These are phyloP conservation scores for Drosophila falleni DNA, from an alignment of 2,888 invertebrate species.

Conservation along the genomic window DNA sequence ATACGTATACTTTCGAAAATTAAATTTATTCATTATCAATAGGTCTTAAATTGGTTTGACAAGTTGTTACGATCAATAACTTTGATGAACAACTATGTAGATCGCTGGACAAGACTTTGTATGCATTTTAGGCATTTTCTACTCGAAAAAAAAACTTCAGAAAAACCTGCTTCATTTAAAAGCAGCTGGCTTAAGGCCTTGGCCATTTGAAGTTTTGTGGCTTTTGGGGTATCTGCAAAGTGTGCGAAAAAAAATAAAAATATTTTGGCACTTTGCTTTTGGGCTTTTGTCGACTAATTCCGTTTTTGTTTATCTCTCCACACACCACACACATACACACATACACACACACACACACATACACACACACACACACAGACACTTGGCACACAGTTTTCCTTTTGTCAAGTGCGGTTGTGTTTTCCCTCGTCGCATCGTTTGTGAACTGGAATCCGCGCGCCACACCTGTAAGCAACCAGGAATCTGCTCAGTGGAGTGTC, in stretches of 20 bases:
- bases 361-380: too few species aligned
- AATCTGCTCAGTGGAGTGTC: too few species aligned
- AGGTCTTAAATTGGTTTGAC: too few species aligned
- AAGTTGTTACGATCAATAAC: not conserved
- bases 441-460: too few species aligned
- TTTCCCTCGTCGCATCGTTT: too few species aligned
- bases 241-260: slow-evolving; percentile 23
- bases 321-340: slow-evolving; percentile 25
- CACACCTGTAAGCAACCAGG: too few species aligned
- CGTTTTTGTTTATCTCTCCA: slow-evolving; percentile 69
- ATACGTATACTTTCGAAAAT: not conserved
- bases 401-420: too few species aligned
- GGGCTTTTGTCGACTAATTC: slow-evolving; percentile 71
- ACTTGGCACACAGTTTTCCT: too few species aligned
- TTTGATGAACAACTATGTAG: too few species aligned
- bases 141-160: slow-evolving; percentile 2
- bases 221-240: slow-evolving; percentile 38
- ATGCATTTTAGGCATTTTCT: not conserved
- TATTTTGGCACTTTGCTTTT: slow-evolving; percentile 76
- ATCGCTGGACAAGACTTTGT: too few species aligned
- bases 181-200: slow-evolving; percentile 63
- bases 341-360: slow-evolving; percentile 7
- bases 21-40: too few species aligned
- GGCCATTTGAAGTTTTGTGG: slow-evolving; percentile 70
- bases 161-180: slow-evolving; percentile 37